Base-by-base conservation (phyloP, 2,888 invertebrate species). In the Gonocerus acuteangulatus region DNA sequence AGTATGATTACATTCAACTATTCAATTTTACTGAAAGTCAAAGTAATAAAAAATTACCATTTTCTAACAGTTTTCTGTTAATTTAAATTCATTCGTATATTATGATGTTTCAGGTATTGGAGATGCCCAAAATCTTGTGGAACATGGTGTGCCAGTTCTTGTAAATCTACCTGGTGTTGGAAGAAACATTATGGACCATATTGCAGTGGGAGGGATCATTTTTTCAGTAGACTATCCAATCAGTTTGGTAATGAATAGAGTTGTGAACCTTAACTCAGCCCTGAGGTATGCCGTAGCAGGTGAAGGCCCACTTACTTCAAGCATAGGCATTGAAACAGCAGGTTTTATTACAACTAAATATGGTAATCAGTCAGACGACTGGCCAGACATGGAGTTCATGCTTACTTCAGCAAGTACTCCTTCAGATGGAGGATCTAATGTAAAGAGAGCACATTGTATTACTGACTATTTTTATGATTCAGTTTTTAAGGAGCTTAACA, bases 361-460 rank as follows among this genome's bases (percentile, higher is more conserved):
- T 71, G 89, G 89, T 0, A 93, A 92, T 71, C 79, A 83, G 58
- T 81, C 85, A 0, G 89, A 91, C 60, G 92, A 93, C 72, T 92
- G 90, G 89, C 92, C 93, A 0, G 93, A 93, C 71, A 89, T 93
- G 65, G 90, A 91, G 71, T 89, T 92, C 70, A 92, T 93, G 88
- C 77, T 92, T 75, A 87, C 89, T 0, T 87, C 90, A 22, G 82
- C 87, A 0, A 87, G 88, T 0, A 87, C 88, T 0, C 84, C 82
- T 51, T 88, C 89, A 0, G 91, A 92, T 70, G 90, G 89, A n/a
- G 90, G 91, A 0, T 81, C 83, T 0, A 74, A 73, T 13, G 72
- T 87, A 0, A 87, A 87, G 71, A 81, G 77, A 42, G 91, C 91
- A 0, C 91, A 92, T 69, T 87, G 92, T 0, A 75, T 93, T 1